Evolutionary conservation across 2,888 invertebrate genomes (phyloP).

Genomic region (Heterodera filipjevi): DNA sequence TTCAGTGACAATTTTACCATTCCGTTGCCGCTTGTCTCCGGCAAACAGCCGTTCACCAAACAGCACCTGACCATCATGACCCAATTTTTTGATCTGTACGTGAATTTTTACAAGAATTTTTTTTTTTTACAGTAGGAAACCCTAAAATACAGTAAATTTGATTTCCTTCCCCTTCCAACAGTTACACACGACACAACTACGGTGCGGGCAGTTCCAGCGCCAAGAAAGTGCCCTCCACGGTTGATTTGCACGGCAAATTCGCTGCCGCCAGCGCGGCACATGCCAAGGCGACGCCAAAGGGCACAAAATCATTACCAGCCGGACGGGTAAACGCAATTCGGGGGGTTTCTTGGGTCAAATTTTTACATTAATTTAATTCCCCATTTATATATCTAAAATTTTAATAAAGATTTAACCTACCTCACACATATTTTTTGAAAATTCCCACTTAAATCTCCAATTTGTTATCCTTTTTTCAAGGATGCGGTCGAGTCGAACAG

Average conservation of each 20-base stretch:
- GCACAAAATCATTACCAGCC: neutral
- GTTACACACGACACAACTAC: slow-evolving; percentile 23
- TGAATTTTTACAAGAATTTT: neutral
- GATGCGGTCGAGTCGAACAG: neutral
- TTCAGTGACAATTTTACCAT: slow-evolving; percentile 20
- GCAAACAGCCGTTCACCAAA: slow-evolving; percentile 12
- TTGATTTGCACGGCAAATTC: slow-evolving; percentile 12
- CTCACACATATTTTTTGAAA: no score
- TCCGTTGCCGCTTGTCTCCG: neutral
- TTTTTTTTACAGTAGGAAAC: neutral
- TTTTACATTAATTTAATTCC: no score
- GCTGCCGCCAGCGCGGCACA: neutral
- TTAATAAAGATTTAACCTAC: no score
- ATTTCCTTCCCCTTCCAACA: neutral
- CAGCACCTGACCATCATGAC: slow-evolving; percentile 6
- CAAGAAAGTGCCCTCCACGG: slow-evolving; percentile 20
- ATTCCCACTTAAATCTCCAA: neutral
- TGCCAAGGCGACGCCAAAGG: neutral
- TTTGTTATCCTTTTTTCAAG: neutral
- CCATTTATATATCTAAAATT: no score
- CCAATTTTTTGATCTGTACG: slow-evolving; percentile 19
- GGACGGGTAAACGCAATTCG: neutral
- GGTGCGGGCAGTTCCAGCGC: slow-evolving; percentile 23
- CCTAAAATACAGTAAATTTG: neutral
- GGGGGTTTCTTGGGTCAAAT: no score